phyloP scores from a whole-genome alignment of 2,113 vertebrate species.

The Heliornis fulica region DNA sequence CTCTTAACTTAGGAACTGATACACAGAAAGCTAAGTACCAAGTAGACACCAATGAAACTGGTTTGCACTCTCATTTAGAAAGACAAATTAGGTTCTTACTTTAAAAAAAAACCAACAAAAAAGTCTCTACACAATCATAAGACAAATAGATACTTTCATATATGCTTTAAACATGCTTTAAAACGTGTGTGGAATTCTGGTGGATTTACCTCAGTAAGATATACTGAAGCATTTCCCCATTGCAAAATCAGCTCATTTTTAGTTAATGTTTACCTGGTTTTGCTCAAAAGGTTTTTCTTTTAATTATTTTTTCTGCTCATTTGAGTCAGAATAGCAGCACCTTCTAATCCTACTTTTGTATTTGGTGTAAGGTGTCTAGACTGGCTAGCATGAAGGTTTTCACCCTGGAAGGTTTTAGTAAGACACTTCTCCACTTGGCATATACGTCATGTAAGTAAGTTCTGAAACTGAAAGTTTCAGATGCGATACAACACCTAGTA shows the following conservation, averaged over 20 bases:
- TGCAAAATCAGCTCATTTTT: neutral
- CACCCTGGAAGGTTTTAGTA: constrained; percentile 65
- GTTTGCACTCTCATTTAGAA: neutral
- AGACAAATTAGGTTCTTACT: neutral
- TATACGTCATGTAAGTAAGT: neutral
- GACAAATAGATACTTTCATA: neutral
- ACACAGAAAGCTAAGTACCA: neutral
- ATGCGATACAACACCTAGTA: constrained; percentile 8
- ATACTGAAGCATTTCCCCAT: neutral
- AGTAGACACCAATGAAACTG: neutral
- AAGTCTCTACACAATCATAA: neutral
- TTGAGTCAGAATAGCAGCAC: neutral
- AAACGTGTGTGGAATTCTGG: neutral
- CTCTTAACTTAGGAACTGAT: neutral
- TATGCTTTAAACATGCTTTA: neutral
- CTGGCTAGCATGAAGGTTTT: neutral
- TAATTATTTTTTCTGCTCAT: neutral
- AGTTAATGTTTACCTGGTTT: neutral
- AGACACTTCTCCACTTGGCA: constrained; percentile 21
- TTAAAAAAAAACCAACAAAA: neutral
- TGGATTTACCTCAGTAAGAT: neutral
- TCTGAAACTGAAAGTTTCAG: constrained; percentile 49
- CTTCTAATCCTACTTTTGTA: neutral
- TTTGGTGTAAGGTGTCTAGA: constrained; percentile 11
- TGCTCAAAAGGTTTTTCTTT: neutral